These are phyloP conservation scores for Pammene aurita DNA, from an alignment of 2,888 invertebrate species.

Conservation along the genomic window DNA sequence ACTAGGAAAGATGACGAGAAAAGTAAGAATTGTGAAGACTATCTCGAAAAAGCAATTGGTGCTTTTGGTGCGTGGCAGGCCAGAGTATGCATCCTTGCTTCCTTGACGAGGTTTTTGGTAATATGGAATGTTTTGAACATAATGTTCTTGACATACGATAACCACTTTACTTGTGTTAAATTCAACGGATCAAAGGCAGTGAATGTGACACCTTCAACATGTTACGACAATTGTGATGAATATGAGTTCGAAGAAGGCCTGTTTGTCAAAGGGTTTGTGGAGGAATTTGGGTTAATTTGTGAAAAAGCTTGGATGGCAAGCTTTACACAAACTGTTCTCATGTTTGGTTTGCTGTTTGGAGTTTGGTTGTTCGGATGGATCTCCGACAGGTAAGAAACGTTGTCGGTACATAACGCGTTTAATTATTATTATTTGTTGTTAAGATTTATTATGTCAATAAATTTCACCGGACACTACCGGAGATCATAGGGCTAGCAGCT, in stretches of 20 bases:
- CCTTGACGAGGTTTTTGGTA: conserved; percentile 51
- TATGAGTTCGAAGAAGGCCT: conserved; percentile 54
- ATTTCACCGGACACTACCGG: no score
- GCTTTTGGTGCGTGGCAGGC: conserved; percentile 61
- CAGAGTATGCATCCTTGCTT: conserved; percentile 46
- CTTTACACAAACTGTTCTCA: conserved; percentile 59
- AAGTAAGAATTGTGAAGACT: conserved; percentile 54
- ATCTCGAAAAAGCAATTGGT: conserved; percentile 61
- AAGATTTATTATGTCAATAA: not conserved
- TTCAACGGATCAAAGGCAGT: conserved; percentile 49
- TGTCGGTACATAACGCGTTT: no score
- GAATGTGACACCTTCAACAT: conserved; percentile 52
- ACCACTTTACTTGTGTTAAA: conserved; percentile 55
- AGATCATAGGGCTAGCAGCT: no score
- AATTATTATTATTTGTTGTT: not conserved
- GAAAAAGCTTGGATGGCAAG: conserved; percentile 60
- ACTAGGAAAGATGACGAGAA: not conserved
- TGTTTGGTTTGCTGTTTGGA: conserved; percentile 62
- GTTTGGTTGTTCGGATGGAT: conserved; percentile 61
- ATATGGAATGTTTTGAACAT: conserved; percentile 57
- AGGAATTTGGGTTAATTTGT: conserved; percentile 63
- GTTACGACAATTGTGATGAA: conserved; percentile 58
- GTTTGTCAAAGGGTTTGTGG: conserved; percentile 56
- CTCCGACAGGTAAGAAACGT: conserved; percentile 63
- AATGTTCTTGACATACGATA: conserved; percentile 60